Percentiles rank a stretch among this genome's conserved stretches.
phyloP scores from a whole-genome alignment of 2,888 invertebrate species.

The Mycalesis mineus region DNA sequence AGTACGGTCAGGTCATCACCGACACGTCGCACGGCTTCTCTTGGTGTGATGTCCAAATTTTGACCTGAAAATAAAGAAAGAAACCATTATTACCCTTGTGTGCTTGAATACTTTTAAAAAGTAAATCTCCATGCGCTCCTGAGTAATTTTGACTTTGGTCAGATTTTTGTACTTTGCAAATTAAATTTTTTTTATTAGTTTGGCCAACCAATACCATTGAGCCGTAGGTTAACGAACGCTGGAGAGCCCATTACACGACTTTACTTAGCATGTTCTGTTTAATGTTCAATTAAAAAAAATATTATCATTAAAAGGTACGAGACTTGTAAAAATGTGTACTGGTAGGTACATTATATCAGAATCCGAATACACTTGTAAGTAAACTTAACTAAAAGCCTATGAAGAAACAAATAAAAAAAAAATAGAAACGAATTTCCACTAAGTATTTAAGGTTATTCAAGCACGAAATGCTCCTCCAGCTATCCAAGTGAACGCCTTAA shows the following conservation, averaged over 20 bases:
- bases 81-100: neutral
- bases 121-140: no score
- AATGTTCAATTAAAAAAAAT: no score
- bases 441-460: neutral
- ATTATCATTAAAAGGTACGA: no score
- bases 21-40: constrained; percentile 73
- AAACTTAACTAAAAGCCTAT: neutral
- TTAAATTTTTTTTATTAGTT: no score
- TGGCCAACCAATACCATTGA: no score
- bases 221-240: no score
- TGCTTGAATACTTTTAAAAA: no score
- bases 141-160: no score
- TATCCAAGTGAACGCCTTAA: constrained; percentile 6
- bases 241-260: no score
- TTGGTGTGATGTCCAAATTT: constrained; percentile 72
- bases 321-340: no score
- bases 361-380: neutral
- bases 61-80: constrained; percentile 53
- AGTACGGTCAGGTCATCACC: constrained; percentile 77
- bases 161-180: no score
- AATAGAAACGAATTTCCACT: neutral
- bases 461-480: neutral
- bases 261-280: no score
- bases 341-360: neutral
- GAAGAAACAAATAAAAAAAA: neutral